Conservation (phyloP, 2,888 invertebrate species). For the Pristionchus japonicus region DNA sequence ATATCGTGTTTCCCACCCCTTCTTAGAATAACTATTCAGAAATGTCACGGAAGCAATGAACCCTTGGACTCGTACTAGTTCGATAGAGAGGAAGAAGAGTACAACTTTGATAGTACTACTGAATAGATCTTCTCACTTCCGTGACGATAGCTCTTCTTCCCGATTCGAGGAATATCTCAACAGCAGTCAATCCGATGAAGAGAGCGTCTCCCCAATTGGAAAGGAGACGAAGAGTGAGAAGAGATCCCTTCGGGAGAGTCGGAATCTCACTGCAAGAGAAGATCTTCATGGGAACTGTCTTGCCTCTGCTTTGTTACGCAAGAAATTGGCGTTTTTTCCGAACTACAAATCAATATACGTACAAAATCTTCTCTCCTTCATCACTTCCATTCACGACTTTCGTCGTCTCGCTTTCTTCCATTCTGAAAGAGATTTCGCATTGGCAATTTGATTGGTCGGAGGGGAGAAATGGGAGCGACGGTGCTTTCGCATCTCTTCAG, state of each 20-base stretch:
- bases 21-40: not conserved
- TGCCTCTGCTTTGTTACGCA: no score
- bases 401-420: not conserved
- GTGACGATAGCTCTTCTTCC: slow-evolving; percentile 57
- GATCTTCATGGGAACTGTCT: no score
- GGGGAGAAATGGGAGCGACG: not conserved
- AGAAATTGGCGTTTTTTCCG: not conserved
- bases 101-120: not conserved
- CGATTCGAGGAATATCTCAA: slow-evolving; percentile 68
- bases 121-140: not conserved
- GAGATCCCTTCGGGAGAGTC: slow-evolving; percentile 55
- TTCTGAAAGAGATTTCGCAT: not conserved
- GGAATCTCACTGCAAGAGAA: slow-evolving; percentile 62
- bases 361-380: not conserved
- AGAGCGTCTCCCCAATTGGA: slow-evolving; percentile 63
- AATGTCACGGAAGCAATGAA: not conserved
- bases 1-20: not conserved
- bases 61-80: not conserved
- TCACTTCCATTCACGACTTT: not conserved
- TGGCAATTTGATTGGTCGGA: not conserved
- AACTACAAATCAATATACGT: not conserved
- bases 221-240: slow-evolving; percentile 52
- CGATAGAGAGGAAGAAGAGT: not conserved
- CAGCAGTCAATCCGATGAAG: slow-evolving; percentile 66
- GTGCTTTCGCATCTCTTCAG: no score